Percentiles rank a stretch among this genome's conserved stretches.
phyloP scores from a whole-genome alignment of 2,888 invertebrate genomes.

The Drosophila phalerata region DNA sequence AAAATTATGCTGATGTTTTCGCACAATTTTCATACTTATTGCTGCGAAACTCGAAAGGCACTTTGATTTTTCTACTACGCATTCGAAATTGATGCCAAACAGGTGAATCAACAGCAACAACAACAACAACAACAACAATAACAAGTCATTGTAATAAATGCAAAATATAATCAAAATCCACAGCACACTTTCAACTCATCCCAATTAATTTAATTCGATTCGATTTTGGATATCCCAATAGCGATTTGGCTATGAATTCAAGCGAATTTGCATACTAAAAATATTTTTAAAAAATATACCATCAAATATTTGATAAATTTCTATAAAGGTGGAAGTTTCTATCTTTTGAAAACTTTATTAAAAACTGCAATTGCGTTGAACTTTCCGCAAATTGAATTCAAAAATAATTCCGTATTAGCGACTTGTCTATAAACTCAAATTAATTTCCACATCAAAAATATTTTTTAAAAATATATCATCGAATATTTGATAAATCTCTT shows the following conservation, averaged over 20 bases:
- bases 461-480: too few species aligned
- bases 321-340: too few species aligned
- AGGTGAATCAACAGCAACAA: constrained; percentile 56
- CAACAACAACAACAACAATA: constrained; percentile 14
- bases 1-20: constrained; percentile 60
- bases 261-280: constrained; percentile 1
- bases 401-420: too few species aligned
- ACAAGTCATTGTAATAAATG: constrained; percentile 52
- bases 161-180: constrained; percentile 59
- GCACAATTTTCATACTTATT: constrained; percentile 25
- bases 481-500: too few species aligned
- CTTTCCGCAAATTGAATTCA: too few species aligned
- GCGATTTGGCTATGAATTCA: constrained; percentile 8
- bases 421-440: too few species aligned
- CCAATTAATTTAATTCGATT: background rate
- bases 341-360: too few species aligned
- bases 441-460: too few species aligned
- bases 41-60: constrained; percentile 30
- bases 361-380: too few species aligned
- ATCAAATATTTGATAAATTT: background rate
- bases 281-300: background rate
- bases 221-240: background rate
- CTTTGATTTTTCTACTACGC: constrained; percentile 49
- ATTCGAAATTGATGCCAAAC: constrained; percentile 48
- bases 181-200: constrained; percentile 2